Evolutionary conservation across 1,140 invertebrate species (phyloP), one percentile per base, ranked within the genome.

Genomic region (Temnothorax longispinosus): DNA sequence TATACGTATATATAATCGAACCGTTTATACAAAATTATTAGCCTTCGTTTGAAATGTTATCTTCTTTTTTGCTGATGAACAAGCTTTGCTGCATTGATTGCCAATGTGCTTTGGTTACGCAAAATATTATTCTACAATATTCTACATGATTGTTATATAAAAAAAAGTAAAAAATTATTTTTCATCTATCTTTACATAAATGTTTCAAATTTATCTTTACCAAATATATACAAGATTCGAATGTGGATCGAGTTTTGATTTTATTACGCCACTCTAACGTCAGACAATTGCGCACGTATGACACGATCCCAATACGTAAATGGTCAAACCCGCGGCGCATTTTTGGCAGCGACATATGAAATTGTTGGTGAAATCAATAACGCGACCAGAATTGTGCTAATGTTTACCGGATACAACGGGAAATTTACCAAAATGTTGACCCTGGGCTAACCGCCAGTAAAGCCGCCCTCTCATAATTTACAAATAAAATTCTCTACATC

Each of bases 241-340:
- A 82, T 54, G 62, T 27, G n/a, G 71, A 71, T 41, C 10, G 44
- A 82, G 54, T 74, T 82, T n/a, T 35, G n/a, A 74, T 74, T 75
- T 50, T 60, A 62, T 84, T 60, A 75, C 80, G 54, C 41, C 54
- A 75, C 54, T 84, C 18, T 41, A 71, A 50, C 27, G 52, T 74
- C 67, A 58, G n/a, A 54, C 38, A 82, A 82, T 10, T 54, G 50
- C 38, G 5, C 18, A 50, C 3, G 67, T 54, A 58, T n/a, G 52
- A 56, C 6, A 32, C 41, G 21, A 71, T 27, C 27, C 27, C 27
- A 27, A 27, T 27, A 35, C 56, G 35, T 72, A 38, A 54, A 72
- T 58, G 38, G n/a, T 71, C 21, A 52, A 52, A 54, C n/a, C 56
- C 47, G 35, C 38, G 7, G n/a, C 41, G 32, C 52, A 75, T 8